Conservation (phyloP, 2,888 invertebrate species). For the Hanleya hanleyi region DNA sequence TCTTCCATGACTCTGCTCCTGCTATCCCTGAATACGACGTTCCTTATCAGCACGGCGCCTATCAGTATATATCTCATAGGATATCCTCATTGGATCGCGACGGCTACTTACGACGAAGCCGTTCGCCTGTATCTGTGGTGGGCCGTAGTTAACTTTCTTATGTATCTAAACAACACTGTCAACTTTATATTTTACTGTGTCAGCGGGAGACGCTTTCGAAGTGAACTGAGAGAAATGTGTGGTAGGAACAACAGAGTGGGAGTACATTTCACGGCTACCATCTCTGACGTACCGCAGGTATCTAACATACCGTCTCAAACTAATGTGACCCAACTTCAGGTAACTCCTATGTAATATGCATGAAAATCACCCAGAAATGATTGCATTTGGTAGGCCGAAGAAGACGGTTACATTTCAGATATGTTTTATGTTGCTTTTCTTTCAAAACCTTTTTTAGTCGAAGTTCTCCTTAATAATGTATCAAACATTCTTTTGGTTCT, state of each 20-base stretch:
- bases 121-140: conserved; percentile 41
- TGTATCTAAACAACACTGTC: conserved; percentile 59
- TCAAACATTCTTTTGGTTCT: too few relatives aligned
- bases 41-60: conserved; percentile 49
- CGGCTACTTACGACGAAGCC: background rate
- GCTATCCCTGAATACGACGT: conserved; percentile 51
- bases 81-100: conserved; percentile 31
- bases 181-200: conserved; percentile 60
- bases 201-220: conserved; percentile 55
- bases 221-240: conserved; percentile 45
- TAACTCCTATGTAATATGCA: too few relatives aligned
- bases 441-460: too few relatives aligned
- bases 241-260: conserved; percentile 39
- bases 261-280: background rate
- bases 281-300: too few relatives aligned
- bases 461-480: too few relatives aligned
- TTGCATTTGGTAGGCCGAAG: too few relatives aligned
- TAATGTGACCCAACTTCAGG: too few relatives aligned
- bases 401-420: too few relatives aligned
- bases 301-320: too few relatives aligned
- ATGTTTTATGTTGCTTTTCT: too few relatives aligned
- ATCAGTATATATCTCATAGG: conserved; percentile 49
- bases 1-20: conserved; percentile 58
- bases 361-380: too few relatives aligned
- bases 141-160: conserved; percentile 52